phyloP scores from a whole-genome alignment of 92 coral and sea anemone genomes.

The Palythoa grandis region DNA sequence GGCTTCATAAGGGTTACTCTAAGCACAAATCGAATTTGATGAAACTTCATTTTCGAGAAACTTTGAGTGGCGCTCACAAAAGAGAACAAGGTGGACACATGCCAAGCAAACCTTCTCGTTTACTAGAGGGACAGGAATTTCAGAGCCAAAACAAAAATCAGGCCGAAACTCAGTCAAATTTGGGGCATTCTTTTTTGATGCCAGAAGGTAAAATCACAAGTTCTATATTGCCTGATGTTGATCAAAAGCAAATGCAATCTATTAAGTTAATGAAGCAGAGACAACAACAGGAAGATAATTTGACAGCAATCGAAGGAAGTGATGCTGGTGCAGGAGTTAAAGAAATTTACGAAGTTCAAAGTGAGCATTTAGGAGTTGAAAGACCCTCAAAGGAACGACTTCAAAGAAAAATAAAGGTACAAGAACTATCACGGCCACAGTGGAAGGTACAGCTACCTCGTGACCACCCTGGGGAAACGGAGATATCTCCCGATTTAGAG shows the following conservation, averaged over 20 bases:
- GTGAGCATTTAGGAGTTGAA: neutral
- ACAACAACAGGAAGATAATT: neutral
- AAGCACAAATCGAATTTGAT: conserved; percentile 6
- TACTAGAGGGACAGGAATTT: neutral
- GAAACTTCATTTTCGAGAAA: conserved; percentile 12
- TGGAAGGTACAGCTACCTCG: no score
- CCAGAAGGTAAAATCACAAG: neutral
- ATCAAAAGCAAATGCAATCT: neutral
- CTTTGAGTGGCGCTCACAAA: conserved; percentile 4
- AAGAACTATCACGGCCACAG: no score
- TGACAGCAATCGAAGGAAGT: neutral
- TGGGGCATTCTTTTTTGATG: neutral
- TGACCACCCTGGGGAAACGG: neutral
- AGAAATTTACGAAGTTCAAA: no score
- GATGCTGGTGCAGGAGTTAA: neutral
- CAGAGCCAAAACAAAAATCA: neutral
- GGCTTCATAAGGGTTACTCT: neutral
- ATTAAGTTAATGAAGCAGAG: neutral
- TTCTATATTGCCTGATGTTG: neutral
- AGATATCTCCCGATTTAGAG: neutral
- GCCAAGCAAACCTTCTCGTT: neutral
- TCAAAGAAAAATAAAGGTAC: neutral
- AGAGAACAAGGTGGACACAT: conserved; percentile 23
- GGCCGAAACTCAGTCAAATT: neutral
- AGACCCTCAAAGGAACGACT: neutral